These are phyloP conservation scores for Monopterus albus DNA, from an alignment of 2,113 vertebrate species.

Conservation along the genomic window DNA sequence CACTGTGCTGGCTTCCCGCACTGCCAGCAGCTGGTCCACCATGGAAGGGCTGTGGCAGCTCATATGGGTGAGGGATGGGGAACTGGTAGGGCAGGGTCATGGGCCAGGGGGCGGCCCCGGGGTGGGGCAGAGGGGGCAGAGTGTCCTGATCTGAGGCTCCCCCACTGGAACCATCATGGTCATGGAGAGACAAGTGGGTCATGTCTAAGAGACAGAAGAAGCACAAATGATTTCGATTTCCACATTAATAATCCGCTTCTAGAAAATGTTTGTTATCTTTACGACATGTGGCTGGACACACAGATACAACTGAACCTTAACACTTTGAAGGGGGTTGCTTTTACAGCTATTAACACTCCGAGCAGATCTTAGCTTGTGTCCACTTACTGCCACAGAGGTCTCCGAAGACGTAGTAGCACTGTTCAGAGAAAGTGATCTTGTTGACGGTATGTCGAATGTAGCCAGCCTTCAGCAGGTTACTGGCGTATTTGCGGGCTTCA, in stretches of 20 bases:
- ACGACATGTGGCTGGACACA: neutral
- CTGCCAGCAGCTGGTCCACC: constrained; percentile 86
- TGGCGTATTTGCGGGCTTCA: constrained; percentile 96
- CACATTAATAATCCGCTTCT: neutral
- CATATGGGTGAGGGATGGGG: constrained; percentile 92
- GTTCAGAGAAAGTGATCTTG: constrained; percentile 99
- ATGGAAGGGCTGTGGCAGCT: constrained; percentile 89
- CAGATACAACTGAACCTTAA: neutral
- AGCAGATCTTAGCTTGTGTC: too few relatives aligned
- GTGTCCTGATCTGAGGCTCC: constrained; percentile 98
- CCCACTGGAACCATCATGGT: constrained; percentile 96
- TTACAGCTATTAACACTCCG: neutral
- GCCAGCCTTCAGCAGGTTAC: constrained; percentile 97
- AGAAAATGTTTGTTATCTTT: neutral
- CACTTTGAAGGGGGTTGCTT: neutral
- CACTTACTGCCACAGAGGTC: constrained; percentile 83
- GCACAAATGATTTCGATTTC: neutral
- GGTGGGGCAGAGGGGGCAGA: constrained; percentile 93
- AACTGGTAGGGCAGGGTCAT: constrained; percentile 95
- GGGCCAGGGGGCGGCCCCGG: constrained; percentile 94
- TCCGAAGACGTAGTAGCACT: constrained; percentile 95
- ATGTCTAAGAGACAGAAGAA: constrained; percentile 84
- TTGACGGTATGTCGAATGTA: constrained; percentile 99
- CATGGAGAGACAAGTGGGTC: constrained; percentile 94
- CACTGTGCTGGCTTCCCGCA: constrained; percentile 92